Conservation (phyloP, 1,140 invertebrate species). For the Dreissena polymorpha region DNA sequence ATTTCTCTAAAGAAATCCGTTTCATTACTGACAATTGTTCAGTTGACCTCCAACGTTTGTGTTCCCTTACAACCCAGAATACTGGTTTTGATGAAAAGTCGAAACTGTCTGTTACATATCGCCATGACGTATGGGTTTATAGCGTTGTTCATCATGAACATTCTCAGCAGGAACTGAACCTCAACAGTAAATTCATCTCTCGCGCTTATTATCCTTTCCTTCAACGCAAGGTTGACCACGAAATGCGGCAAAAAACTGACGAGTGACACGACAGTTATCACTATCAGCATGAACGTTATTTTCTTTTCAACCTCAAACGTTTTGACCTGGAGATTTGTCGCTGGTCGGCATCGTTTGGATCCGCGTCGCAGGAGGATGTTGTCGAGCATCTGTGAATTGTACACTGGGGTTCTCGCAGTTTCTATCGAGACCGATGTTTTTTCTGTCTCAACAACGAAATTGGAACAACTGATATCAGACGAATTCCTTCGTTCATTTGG, state of each 20-base stretch:
- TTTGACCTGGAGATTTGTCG: not conserved
- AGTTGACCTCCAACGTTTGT: no score
- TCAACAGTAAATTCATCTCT: constrained; percentile 20
- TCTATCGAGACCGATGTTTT: not conserved
- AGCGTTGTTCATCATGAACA: constrained; percentile 19
- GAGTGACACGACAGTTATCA: not conserved
- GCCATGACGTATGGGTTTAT: constrained; percentile 21
- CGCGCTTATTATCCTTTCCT: not conserved
- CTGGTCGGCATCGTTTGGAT: not conserved
- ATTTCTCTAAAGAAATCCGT: no score
- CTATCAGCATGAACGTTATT: constrained; percentile 20
- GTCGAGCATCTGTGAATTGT: not conserved
- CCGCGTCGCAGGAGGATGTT: not conserved
- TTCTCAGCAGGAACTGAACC: not conserved
- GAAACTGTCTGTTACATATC: constrained; percentile 5
- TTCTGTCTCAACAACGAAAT: not conserved
- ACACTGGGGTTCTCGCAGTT: not conserved
- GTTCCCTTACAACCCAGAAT: no score
- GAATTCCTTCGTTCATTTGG: not conserved
- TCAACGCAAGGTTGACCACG: not conserved
- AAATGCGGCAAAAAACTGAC: constrained; percentile 16
- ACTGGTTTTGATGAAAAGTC: constrained; percentile 5
- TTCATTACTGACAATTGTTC: no score
- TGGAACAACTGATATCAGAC: not conserved
- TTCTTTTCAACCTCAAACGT: constrained; percentile 9